phyloP scores from a whole-genome alignment of 2,888 invertebrate genomes.

The Byasa hedistus region DNA sequence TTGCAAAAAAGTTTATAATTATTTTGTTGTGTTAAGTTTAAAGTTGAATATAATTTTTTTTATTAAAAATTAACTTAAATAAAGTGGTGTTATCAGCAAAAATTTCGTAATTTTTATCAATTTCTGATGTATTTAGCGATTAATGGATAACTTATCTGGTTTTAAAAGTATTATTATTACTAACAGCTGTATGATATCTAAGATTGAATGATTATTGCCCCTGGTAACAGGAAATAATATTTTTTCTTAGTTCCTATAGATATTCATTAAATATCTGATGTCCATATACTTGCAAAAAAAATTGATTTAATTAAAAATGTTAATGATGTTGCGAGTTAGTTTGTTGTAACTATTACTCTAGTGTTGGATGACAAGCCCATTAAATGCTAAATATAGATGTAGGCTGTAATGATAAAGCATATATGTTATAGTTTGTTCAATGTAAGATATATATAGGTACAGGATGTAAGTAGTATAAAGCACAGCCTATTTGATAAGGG shows the following conservation, averaged over 20 bases:
- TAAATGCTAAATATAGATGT: no score
- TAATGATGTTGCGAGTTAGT: not conserved
- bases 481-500: no score
- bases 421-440: no score
- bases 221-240: not conserved
- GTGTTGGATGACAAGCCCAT: no score
- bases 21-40: no score
- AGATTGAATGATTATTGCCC: not conserved
- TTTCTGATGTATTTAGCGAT: constrained; percentile 3
- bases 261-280: not conserved
- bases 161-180: not conserved
- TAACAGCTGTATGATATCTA: not conserved
- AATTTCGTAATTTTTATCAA: constrained; percentile 21
- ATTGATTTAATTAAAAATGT: not conserved
- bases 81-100: not conserved
- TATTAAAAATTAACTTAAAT: not conserved
- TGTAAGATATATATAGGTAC: no score
- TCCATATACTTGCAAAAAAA: constrained; percentile 2
- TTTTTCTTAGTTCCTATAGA: not conserved
- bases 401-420: no score
- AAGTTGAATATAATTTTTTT: no score
- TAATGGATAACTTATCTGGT: constrained; percentile 3
- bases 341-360: not conserved
- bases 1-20: no score
- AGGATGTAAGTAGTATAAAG: no score